Evolutionary conservation across 1,140 invertebrate genomes (phyloP), one percentile per base, ranked within the genome.

Genomic region (Bombus haemorrhoidalis): DNA sequence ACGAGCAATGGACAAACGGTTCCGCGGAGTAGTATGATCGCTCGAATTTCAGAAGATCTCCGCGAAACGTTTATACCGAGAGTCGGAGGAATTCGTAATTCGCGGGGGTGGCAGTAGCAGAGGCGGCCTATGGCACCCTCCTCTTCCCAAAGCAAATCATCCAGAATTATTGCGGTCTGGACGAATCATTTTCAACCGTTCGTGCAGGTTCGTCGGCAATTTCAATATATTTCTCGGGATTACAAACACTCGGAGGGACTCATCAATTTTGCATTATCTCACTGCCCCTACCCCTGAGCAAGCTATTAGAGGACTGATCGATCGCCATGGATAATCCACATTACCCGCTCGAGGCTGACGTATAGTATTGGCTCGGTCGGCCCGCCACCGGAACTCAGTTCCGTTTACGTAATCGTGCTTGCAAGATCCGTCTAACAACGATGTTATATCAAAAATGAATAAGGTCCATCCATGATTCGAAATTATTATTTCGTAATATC

Each of bases 181-280:
- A 85, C 88, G 89, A 90, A 90, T 90, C 68, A 90, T 90, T 90
- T 90, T 90, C 88, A 85, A 47, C 71, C 53, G 78, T 84, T 74
- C 77, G 2, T 84, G 37, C 57, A 39, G 75, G 79, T 64, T 89
- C 81, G 82, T 77, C 80, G 86, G 89, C 89, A 91, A 88, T 91
- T 91, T 91, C 89, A 90, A 91, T 91, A 91, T 90, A 90, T 90
- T 90, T 90, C 89, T 90, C 89, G 83, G 89, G 89, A 90, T 88
- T 90, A 90, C 89, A 90, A 90, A 90, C 89, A 90, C 89, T 90
- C 89, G 76, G 25, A 82, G 86, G 80, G 89, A 90, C 89, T 90
- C 89, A 91, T 91, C 89, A 90, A 91, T 91, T 91, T 91, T 91
- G 89, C 89, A 91, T 91, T 91, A 91, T 91, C 89, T 91, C 89